Base-by-base conservation (phyloP, 2,888 invertebrate genomes). In the Stenurella melanura region DNA sequence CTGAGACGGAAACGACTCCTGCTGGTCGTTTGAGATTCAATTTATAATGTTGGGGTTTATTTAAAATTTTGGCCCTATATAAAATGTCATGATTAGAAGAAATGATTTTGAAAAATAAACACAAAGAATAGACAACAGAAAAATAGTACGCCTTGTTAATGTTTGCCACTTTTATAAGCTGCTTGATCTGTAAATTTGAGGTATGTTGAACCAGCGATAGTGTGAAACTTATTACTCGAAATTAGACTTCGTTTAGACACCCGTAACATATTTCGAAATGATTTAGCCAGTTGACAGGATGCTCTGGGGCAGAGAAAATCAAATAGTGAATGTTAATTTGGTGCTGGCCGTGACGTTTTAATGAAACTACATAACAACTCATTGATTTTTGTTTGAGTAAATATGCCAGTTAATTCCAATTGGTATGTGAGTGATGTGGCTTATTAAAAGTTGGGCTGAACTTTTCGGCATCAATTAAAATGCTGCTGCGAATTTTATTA, bases 321-420 rank as follows among this genome's bases (percentile, higher is more conserved):
- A 50, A 50, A 50, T 50, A 50, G 50, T n/a, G 15, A 50, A 50
- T n/a, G 50, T 50, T 50, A 50, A 50, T n/a, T 50, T n/a, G 15
- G 50, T 6, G n/a, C 7, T 50, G 50, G n/a, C n/a, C 15, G 50
- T 50, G 50, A n/a, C 50, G 50, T 50, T 50, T 50, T 15, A 42
- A 50, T 50, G 12, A 50, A 50, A 50, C n/a, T 50, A 50, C 50
- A n/a, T 11, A 15, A 42, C 42, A 42, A 42, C 42, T 42, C 50
- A 50, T 50, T 50, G 50, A 50, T 50, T 50, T n/a, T n/a, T 50
- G 50, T 50, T 50, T 50, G n/a, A n/a, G 50, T 50, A 50, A 50
- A 50, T 50, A 50, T 17, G 50, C 7, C 50, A 50, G 50, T 50
- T 50, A 15, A 50, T 4, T 50, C 50, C 50, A 6, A 50, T 50